These are phyloP conservation scores for Steromphala cineraria DNA, from an alignment of 2,888 invertebrate species.

Conservation along the genomic window DNA sequence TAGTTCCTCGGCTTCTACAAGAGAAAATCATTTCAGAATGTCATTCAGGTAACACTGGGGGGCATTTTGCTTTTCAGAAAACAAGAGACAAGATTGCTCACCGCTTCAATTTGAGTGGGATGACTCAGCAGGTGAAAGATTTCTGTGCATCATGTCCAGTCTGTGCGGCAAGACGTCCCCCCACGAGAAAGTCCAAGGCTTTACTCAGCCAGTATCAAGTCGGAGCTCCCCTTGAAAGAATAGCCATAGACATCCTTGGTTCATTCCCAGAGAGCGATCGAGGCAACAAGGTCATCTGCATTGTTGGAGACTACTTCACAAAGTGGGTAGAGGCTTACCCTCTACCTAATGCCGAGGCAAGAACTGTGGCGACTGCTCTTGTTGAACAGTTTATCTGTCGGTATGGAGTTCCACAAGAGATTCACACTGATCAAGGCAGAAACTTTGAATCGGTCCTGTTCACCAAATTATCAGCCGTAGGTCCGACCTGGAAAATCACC, in stretches of 20 bases:
- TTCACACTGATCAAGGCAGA: no score
- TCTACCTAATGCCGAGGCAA: background rate
- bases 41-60: background rate
- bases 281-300: background rate
- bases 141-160: background rate
- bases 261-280: background rate
- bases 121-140: no score
- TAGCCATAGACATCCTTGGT: slow-evolving; percentile 7
- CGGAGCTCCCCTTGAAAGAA: background rate
- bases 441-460: no score
- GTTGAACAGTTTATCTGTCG: background rate
- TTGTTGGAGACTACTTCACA: background rate
- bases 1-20: no score
- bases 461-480: no score
- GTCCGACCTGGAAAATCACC: no score
- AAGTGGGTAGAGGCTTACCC: background rate
- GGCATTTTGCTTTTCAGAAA: background rate
- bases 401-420: background rate
- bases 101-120: background rate
- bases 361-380: background rate
- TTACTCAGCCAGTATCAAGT: background rate
- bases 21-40: background rate
- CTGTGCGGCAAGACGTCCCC: background rate
- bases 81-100: background rate
- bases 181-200: background rate